Evolutionary conservation across 92 coral and sea anemone species (phyloP).

Genomic region (Phymanthus crucifer): DNA sequence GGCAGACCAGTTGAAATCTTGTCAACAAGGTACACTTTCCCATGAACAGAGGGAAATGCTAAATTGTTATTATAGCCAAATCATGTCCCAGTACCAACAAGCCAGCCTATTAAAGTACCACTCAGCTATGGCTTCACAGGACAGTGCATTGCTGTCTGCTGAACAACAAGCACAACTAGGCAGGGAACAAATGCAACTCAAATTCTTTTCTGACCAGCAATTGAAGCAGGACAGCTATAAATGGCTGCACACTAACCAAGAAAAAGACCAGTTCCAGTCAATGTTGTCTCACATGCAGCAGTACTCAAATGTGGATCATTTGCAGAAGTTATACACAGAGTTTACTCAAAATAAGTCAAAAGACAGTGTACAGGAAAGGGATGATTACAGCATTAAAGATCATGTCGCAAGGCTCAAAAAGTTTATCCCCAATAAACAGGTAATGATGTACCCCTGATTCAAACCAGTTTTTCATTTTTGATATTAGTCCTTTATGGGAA

Average conservation of each 20-base stretch:
- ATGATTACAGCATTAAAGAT: conserved; percentile 34
- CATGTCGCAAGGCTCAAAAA: conserved; percentile 44
- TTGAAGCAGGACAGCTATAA: conserved; percentile 31
- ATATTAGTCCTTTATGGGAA: background rate
- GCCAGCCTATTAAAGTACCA: conserved; percentile 48
- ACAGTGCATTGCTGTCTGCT: conserved; percentile 1
- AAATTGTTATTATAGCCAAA: conserved; percentile 45
- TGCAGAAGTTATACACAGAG: conserved; percentile 42
- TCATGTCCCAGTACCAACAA: conserved; percentile 54
- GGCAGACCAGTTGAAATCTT: conserved; percentile 52
- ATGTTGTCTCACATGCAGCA: conserved; percentile 37
- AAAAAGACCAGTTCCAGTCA: conserved; percentile 57
- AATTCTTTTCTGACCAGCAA: conserved; percentile 43
- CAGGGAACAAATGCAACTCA: conserved; percentile 52
- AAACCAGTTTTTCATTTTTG: background rate
- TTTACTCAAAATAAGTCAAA: conserved; percentile 44
- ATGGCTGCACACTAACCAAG: conserved; percentile 40
- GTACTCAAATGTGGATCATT: conserved; percentile 49
- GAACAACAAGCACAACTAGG: conserved; percentile 35
- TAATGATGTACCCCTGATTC: too few relatives aligned
- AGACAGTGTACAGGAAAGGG: conserved; percentile 30
- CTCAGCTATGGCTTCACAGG: conserved; percentile 36
- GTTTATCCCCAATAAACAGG: conserved; percentile 56
- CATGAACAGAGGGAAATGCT: conserved; percentile 55
- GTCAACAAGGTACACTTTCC: conserved; percentile 49